Base-by-base conservation (phyloP, 2,113 vertebrate species). In the Melanerpes aurifrons region DNA sequence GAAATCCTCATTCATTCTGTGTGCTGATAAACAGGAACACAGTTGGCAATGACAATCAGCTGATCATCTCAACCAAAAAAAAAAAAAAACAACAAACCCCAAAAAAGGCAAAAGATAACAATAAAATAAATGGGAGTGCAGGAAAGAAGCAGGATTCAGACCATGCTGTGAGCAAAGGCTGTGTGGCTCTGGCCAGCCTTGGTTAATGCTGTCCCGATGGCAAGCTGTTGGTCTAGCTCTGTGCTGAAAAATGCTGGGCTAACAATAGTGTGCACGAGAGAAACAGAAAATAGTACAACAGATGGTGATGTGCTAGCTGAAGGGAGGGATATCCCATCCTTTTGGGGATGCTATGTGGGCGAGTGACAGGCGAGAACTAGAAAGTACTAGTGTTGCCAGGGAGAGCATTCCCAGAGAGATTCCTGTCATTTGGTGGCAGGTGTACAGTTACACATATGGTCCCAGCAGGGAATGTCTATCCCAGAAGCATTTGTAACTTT, bases 261-360 rank as follows among this genome's bases (percentile, higher is more conserved):
- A 83, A 86, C 84, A 84, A 58, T 3, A 69, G 40, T 0, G 1
- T 15, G 28, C 71, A 47, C 0, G 0, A 71, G 75, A 73, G 63
- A 91, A 71, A n/a, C 24, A 43, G 75, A 40, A 92, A 89, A 47
- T n/a, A 82, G 84, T 21, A 9, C 12, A 85, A 7, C 82, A 78
- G 93, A 94, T 93, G 93, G 93, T 58, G 83, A 25, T 15, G 15
- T 3, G 76, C 62, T 63, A 32, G 78, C 20, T 90, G 94, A n/a
- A 93, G 92, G 86, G 78, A 94, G 94, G 94, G 92, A 93, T 94
- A 94, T 32, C 95, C 96, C 94, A 63, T 83, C 86, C 77, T 53
- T n/a, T 53, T 58, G 72, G 35, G 54, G 63, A 93, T 31, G 37
- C 45, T 76, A 70, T 9, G 32, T 66, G 72, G 89, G 84, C 67